These are phyloP conservation scores for Rhaphigaster nebulosa DNA, from an alignment of 2,888 invertebrate genomes.

Conservation along the genomic window DNA sequence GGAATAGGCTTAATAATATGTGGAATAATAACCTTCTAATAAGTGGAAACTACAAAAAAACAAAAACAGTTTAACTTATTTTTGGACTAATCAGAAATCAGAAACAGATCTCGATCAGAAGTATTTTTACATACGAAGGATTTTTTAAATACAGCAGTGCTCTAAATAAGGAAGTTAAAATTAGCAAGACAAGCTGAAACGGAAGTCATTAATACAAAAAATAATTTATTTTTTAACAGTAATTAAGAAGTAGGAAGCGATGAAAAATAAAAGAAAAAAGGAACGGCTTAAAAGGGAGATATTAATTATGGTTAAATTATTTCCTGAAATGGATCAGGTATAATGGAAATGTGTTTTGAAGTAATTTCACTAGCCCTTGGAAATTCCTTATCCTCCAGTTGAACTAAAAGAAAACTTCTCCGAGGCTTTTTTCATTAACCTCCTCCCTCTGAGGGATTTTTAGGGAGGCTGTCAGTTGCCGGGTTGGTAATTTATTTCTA, in stretches of 20 bases:
- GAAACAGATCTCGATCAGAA: too few relatives aligned
- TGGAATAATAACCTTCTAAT: too few relatives aligned
- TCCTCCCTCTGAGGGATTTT: background rate
- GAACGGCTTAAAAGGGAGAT: background rate
- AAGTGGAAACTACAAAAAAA: too few relatives aligned
- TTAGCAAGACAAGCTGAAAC: background rate
- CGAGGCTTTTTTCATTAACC: background rate
- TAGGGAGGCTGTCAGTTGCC: slow-evolving; percentile 37
- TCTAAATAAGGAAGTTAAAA: background rate
- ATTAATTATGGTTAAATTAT: slow-evolving; percentile 21
- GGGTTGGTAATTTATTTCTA: slow-evolving; percentile 31
- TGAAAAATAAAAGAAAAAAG: background rate
- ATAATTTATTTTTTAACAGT: slow-evolving; percentile 1
- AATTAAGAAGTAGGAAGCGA: background rate
- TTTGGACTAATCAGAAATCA: too few relatives aligned
- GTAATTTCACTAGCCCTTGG: background rate
- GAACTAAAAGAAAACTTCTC: slow-evolving; percentile 40
- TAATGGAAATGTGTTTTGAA: slow-evolving; percentile 37
- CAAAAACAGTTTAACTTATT: too few relatives aligned
- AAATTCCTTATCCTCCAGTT: slow-evolving; percentile 9
- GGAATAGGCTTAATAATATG: too few relatives aligned
- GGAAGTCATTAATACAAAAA: slow-evolving; percentile 1
- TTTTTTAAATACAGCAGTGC: too few relatives aligned
- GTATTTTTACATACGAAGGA: too few relatives aligned
- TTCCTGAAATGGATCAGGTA: slow-evolving; percentile 27